Evolutionary conservation across 2,888 invertebrate genomes (phyloP), one percentile per base, ranked within the genome.

Genomic region (Aspidiotus destructor): DNA sequence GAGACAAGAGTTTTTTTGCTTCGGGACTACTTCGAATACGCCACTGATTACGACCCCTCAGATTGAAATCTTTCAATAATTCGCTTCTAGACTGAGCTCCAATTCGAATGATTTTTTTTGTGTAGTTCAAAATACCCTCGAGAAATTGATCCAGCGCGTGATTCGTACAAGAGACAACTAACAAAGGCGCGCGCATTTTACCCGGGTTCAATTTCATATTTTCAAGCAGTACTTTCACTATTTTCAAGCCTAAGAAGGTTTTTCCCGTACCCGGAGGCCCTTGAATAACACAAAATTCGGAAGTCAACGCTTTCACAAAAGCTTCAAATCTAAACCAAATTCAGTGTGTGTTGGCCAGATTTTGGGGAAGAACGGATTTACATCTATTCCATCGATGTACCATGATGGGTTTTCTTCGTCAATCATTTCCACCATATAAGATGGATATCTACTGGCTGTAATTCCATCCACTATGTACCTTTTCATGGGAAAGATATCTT

Each of bases 211-310:
- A 28, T 52, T 0, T 71, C 41, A 10, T 72, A 72, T 88, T 89
- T 70, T 81, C 77, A 1, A 91, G 76, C 40, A 92, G 75, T 0
- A 83, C 81, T 67, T 84, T 80, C 0, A 86, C 85, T 40, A 93
- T 83, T 81, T 87, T 86, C 48, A 89, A 78, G 0, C 91, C 91
- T 70, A 92, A 77, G 75, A 82, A 87, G 0, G 92, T 91, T 80
- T 92, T 92, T 0, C 92, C 92, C 0, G 92, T 92, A 2, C 92
- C 92, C 0, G 92, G 92, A 0, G 92, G 92, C 0, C 92, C 92
- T 80, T 92, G 91, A 71, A 92, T 88, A 0, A 91, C 81, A 0
- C 84, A 84, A 72, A 92, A 84, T 77, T 90, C 86, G 74, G 82
- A 80, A 0, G 83, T 85, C 3, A 92, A 74, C 0, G 88, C 88